A percentile compares a stretch with the other conserved stretches of the same genome.
These are phyloP conservation scores for Cercopithecus hamlyni DNA, from an alignment of 2,797 vertebrate genomes.

Conservation along the genomic window DNA sequence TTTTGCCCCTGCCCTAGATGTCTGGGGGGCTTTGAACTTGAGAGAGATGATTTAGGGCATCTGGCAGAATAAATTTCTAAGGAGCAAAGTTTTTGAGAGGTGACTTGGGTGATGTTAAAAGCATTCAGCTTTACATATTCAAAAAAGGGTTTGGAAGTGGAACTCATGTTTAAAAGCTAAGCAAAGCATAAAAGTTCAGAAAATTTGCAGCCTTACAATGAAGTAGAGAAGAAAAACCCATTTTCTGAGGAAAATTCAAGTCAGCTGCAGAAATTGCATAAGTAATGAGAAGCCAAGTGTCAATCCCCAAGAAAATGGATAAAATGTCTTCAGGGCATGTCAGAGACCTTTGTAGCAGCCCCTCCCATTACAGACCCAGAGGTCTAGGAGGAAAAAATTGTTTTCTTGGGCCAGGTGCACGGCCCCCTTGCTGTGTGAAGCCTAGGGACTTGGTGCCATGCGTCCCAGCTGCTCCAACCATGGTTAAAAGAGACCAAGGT, in stretches of 20 bases:
- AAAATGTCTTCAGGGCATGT: background rate
- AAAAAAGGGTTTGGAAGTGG: background rate
- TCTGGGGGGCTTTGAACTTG: background rate
- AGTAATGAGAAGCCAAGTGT: background rate
- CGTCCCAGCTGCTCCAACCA: background rate
- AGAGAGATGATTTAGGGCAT: background rate
- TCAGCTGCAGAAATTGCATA: background rate
- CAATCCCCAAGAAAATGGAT: background rate
- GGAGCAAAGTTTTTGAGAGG: background rate
- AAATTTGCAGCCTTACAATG: background rate
- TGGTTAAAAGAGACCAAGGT: background rate
- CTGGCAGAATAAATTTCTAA: background rate
- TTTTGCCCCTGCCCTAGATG: background rate
- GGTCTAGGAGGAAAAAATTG: background rate
- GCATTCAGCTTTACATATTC: background rate
- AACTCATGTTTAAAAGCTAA: background rate
- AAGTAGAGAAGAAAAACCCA: background rate
- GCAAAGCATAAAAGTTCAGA: background rate
- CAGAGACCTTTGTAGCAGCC: background rate
- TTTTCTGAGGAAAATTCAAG: background rate
- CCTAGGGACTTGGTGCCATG: background rate
- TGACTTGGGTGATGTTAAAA: background rate
- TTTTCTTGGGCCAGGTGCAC: background rate
- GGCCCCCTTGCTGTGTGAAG: background rate
- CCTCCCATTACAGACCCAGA: background rate